Percentiles rank a stretch among this genome's conserved stretches.
These are phyloP conservation scores for Toxostoma redivivum DNA, from an alignment of 2,113 vertebrate species.

Conservation along the genomic window DNA sequence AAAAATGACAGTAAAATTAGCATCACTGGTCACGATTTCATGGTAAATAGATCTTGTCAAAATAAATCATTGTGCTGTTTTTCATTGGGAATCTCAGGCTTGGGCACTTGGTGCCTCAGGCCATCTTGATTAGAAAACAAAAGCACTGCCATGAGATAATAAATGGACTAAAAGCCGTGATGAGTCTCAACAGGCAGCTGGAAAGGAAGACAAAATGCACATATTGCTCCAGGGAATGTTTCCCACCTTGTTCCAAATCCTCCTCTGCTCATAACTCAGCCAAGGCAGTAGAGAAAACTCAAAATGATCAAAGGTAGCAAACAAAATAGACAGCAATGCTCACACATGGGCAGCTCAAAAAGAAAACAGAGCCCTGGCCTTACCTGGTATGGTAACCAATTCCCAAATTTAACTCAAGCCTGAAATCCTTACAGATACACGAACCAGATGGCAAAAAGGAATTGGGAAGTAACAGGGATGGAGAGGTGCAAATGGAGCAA, in stretches of 20 bases:
- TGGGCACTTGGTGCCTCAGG: not conserved
- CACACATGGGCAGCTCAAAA: not conserved
- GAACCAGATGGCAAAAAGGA: not conserved
- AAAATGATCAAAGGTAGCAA: not conserved
- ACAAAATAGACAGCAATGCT: not conserved
- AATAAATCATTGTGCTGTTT: slow-evolving; percentile 12
- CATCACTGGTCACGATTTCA: slow-evolving; percentile 31
- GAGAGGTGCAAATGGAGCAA: not conserved
- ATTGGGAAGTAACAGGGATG: not conserved
- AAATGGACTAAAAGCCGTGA: not conserved
- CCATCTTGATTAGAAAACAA: slow-evolving; percentile 8
- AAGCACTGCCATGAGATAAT: not conserved
- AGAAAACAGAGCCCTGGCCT: not conserved
- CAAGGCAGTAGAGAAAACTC: not conserved
- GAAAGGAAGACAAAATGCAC: not conserved
- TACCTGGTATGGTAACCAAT: not conserved
- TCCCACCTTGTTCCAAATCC: not conserved
- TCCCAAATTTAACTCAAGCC: not conserved
- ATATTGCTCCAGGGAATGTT: not conserved
- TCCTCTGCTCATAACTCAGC: not conserved
- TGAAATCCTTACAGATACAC: not conserved
- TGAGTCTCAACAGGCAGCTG: not conserved
- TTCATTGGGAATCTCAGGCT: not conserved
- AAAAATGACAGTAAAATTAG: slow-evolving; percentile 40
- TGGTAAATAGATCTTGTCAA: slow-evolving; percentile 55